Percentiles rank a stretch among this genome's conserved stretches.
Evolutionary conservation across 2,888 invertebrate genomes (phyloP).

Genomic region (Zygaena filipendulae): DNA sequence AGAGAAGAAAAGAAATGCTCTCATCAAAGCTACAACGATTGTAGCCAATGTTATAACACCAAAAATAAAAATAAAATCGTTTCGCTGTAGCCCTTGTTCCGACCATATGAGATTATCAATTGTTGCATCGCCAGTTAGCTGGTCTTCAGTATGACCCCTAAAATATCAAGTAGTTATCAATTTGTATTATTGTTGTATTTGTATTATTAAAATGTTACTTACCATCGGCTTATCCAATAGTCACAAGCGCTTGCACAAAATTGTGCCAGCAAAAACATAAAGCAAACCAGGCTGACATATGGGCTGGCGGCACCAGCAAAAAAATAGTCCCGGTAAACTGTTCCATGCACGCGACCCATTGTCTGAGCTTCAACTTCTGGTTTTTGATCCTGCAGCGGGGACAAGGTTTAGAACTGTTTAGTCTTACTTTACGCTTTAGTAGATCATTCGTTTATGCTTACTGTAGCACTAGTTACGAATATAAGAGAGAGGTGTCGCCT

Average conservation of each 20-base stretch:
- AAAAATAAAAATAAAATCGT: slow-evolving; percentile 60
- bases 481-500: slow-evolving; percentile 32
- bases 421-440: too few relatives aligned
- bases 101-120: slow-evolving; percentile 45
- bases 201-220: slow-evolving; percentile 8
- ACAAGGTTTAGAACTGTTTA: too few relatives aligned
- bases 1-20: slow-evolving; percentile 74
- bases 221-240: slow-evolving; percentile 58
- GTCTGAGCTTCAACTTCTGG: slow-evolving; percentile 45
- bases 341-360: slow-evolving; percentile 40
- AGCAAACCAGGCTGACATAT: slow-evolving; percentile 30
- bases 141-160: slow-evolving; percentile 53
- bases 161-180: slow-evolving; percentile 9
- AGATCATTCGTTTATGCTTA: too few relatives aligned
- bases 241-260: slow-evolving; percentile 51
- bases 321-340: slow-evolving; percentile 52
- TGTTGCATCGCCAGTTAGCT: slow-evolving; percentile 44
- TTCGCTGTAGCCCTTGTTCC: slow-evolving; percentile 36
- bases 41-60: slow-evolving; percentile 64
- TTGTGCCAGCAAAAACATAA: slow-evolving; percentile 69
- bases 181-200: neutral
- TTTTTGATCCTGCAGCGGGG: slow-evolving; percentile 49
- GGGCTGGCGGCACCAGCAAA: slow-evolving; percentile 36
- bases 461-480: slow-evolving; percentile 33
- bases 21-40: slow-evolving; percentile 68